These are phyloP conservation scores for Patiria miniata DNA, from an alignment of 35 echinoderm and acorn worm genomes.

Conservation along the genomic window DNA sequence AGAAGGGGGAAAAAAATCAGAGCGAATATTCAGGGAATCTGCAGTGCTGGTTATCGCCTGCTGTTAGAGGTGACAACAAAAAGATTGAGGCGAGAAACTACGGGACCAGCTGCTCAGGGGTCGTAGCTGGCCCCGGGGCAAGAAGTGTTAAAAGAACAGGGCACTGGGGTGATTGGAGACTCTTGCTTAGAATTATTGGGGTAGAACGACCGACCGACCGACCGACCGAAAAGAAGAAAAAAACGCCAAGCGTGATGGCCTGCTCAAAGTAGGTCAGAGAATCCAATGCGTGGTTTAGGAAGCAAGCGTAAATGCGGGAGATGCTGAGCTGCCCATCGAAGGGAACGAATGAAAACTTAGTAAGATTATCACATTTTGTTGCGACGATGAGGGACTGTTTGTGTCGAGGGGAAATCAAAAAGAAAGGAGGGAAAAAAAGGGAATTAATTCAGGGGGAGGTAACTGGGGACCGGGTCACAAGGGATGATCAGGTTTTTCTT, in stretches of 20 bases:
- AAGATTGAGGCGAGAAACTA: background rate
- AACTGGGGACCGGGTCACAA: background rate
- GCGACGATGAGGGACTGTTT: background rate
- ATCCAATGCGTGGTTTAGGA: background rate
- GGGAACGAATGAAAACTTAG: background rate
- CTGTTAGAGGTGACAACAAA: background rate
- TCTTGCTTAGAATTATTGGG: background rate
- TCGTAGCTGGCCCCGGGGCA: background rate
- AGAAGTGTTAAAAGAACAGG: slow-evolving; percentile 1
- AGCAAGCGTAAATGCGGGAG: background rate
- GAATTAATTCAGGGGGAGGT: slow-evolving; percentile 1
- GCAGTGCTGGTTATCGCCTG: background rate
- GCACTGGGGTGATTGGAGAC: background rate
- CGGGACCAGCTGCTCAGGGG: slow-evolving; percentile 11
- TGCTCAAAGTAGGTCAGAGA: slow-evolving; percentile 18
- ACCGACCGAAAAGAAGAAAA: too few species aligned
- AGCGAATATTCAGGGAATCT: slow-evolving; percentile 10
- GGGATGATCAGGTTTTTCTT: slow-evolving; percentile 17
- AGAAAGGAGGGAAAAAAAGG: background rate
- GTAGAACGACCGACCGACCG: slow-evolving; percentile 25
- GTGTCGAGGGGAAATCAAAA: background rate
- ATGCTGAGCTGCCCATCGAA: background rate
- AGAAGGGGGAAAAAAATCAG: background rate
- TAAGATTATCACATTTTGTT: slow-evolving; percentile 18
- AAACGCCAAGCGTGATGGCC: too few species aligned